Conservation (phyloP, 2,113 vertebrate genomes). For the Lycaon pictus region DNA sequence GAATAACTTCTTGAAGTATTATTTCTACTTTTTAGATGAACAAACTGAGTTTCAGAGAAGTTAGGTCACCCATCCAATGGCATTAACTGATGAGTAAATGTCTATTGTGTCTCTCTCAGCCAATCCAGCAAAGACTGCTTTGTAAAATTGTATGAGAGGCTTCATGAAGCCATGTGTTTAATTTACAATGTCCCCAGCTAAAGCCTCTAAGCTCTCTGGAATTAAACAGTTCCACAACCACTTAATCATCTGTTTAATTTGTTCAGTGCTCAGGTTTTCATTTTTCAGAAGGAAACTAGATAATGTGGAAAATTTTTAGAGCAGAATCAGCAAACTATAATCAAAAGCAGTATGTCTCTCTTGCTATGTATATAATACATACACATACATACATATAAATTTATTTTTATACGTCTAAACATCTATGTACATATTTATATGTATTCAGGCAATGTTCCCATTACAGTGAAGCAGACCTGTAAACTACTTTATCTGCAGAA, state of each 20-base stretch:
- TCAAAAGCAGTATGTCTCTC: background rate
- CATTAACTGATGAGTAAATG: background rate
- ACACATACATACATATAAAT: background rate
- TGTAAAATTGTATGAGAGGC: background rate
- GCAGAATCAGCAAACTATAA: slow-evolving; percentile 6
- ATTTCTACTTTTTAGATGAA: background rate
- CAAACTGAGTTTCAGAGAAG: background rate
- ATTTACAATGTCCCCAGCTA: background rate
- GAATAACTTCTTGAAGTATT: background rate
- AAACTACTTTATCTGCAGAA: slow-evolving; percentile 15
- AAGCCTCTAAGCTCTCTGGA: background rate
- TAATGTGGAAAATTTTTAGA: background rate
- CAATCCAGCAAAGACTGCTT: background rate
- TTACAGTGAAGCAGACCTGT: background rate
- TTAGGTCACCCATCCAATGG: background rate
- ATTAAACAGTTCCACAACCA: background rate
- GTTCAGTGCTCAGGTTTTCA: background rate
- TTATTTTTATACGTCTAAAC: background rate
- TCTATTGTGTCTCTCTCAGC: background rate
- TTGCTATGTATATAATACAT: background rate
- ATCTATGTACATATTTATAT: background rate
- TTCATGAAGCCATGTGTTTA: background rate
- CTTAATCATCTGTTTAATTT: background rate
- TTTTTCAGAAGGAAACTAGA: background rate
- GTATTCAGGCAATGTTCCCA: background rate